A percentile compares a stretch with the other conserved stretches of the same genome.
Conservation (phyloP, 1,140 invertebrate species). For the Conus betulinus region DNA sequence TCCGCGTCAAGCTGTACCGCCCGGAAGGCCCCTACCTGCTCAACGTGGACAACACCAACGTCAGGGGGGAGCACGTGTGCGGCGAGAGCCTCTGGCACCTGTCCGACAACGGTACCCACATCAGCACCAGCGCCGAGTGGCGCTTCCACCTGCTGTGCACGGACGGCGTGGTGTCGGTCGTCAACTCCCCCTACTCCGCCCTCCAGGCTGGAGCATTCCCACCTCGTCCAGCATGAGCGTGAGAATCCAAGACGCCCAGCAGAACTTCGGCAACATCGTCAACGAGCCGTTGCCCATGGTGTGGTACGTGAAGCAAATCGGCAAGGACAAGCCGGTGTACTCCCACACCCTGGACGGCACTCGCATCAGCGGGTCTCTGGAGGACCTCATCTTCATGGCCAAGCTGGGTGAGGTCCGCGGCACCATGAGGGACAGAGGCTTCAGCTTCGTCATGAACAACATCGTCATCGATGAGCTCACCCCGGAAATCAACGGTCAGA, state of each 20-base stretch:
- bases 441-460: constrained; percentile 44
- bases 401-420: constrained; percentile 25
- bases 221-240: background rate
- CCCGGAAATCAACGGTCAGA: constrained; percentile 38
- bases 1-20: constrained; percentile 1
- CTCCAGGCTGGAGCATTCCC: constrained; percentile 1
- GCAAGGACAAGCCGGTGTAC: constrained; percentile 32
- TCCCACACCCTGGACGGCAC: constrained; percentile 45
- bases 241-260: constrained; percentile 14
- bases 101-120: constrained; percentile 43
- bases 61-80: constrained; percentile 26
- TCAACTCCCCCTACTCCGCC: background rate
- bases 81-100: constrained; percentile 25
- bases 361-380: constrained; percentile 17
- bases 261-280: background rate
- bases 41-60: constrained; percentile 25
- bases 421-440: constrained; percentile 42
- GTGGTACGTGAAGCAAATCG: constrained; percentile 40
- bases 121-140: constrained; percentile 40
- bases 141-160: constrained; percentile 40
- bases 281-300: constrained; percentile 8
- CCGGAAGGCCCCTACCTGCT: background rate
- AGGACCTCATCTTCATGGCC: constrained; percentile 21
- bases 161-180: constrained; percentile 23
- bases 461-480: constrained; percentile 7